phyloP scores from a whole-genome alignment of 35 echinoderm and acorn worm genomes.

The Stichopus chloronotus region DNA sequence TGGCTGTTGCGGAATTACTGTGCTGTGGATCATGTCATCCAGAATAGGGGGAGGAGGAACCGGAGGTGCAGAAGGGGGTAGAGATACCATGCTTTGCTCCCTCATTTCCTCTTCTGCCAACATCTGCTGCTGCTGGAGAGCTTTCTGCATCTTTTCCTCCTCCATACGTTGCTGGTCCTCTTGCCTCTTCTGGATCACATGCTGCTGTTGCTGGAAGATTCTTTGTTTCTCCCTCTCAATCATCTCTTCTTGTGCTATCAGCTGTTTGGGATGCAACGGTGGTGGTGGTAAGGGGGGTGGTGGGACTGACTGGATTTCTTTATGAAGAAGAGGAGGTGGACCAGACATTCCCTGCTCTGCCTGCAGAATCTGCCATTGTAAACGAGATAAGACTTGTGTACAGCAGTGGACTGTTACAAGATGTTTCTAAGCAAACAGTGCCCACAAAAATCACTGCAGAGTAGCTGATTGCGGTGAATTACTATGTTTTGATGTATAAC shows the following conservation, averaged over 20 bases:
- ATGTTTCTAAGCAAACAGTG: no score
- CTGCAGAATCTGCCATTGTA: slow-evolving; percentile 12
- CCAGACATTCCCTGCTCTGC: slow-evolving; percentile 1
- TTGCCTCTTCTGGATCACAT: slow-evolving; percentile 77
- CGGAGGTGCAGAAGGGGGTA: slow-evolving; percentile 27
- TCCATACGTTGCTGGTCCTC: slow-evolving; percentile 82
- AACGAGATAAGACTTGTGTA: neutral
- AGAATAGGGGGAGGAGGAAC: slow-evolving; percentile 37
- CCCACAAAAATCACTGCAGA: no score
- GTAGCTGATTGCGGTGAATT: no score
- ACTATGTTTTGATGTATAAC: no score
- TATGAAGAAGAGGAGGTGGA: slow-evolving; percentile 16
- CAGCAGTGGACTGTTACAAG: neutral
- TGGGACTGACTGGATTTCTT: slow-evolving; percentile 18
- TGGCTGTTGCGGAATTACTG: slow-evolving; percentile 75
- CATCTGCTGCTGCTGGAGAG: slow-evolving; percentile 91
- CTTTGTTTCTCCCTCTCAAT: slow-evolving; percentile 92
- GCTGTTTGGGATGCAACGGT: slow-evolving; percentile 21
- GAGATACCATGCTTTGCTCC: neutral
- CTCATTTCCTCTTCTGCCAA: slow-evolving; percentile 70
- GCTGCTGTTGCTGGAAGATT: slow-evolving; percentile 91
- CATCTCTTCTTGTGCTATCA: slow-evolving; percentile 81
- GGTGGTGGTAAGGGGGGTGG: neutral
- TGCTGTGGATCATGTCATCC: slow-evolving; percentile 60
- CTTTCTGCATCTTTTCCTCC: slow-evolving; percentile 88